Conservation (phyloP, 2,888 invertebrate genomes). For the Crossocerus cetratus region DNA sequence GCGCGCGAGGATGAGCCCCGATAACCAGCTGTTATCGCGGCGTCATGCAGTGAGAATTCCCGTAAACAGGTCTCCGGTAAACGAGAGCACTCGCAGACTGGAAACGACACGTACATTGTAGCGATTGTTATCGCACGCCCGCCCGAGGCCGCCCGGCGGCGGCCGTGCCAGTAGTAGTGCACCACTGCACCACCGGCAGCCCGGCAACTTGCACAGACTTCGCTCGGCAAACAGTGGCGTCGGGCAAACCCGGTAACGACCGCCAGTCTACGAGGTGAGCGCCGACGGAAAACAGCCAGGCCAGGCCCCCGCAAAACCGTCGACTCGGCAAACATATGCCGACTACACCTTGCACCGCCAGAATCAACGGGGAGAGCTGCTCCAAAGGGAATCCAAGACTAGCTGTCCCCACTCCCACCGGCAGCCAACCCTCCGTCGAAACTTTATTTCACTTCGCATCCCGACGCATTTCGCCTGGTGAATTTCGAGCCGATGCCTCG, state of each 20-base stretch:
- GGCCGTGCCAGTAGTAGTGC: no score
- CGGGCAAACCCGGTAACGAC: conserved; percentile 43
- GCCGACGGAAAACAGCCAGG: conserved; percentile 43
- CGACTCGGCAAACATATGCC: conserved; percentile 37
- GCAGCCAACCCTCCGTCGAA: no score
- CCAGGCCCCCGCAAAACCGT: conserved; percentile 29
- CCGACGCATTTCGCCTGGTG: no score
- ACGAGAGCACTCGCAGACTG: conserved; percentile 6
- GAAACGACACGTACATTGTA: conserved; percentile 3
- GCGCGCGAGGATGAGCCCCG: background rate
- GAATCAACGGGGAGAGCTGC: background rate
- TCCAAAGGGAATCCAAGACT: background rate
- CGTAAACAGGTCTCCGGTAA: conserved; percentile 16
- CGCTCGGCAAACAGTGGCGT: conserved; percentile 36
- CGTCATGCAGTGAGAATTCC: conserved; percentile 4
- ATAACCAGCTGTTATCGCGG: conserved; percentile 25
- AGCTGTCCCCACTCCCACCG: no score
- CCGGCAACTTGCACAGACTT: conserved; percentile 25
- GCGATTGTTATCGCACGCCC: conserved; percentile 40
- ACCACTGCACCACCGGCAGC: conserved; percentile 12
- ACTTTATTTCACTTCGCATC: no score
- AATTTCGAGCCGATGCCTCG: no score
- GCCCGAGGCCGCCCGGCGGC: conserved; percentile 18
- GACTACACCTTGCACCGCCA: background rate
- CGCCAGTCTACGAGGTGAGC: conserved; percentile 12